A percentile compares a stretch with the other conserved stretches of the same genome.
Evolutionary conservation across 1,140 invertebrate genomes (phyloP).

Genomic region (Lucilia sericata): DNA sequence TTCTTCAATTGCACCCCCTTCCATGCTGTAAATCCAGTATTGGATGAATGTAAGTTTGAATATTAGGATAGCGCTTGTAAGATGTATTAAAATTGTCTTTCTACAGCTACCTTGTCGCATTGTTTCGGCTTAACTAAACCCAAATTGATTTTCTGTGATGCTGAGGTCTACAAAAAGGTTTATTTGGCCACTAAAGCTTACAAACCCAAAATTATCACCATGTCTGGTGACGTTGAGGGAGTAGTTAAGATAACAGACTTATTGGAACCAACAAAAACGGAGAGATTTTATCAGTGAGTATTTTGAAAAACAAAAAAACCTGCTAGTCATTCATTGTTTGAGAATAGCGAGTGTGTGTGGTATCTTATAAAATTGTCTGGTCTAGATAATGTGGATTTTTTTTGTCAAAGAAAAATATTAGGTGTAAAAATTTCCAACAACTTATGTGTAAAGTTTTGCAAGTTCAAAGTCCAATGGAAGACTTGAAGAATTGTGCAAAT

Average conservation of each 20-base stretch:
- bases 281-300: conserved; percentile 55
- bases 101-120: conserved; percentile 45
- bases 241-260: conserved; percentile 53
- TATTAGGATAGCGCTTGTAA: background rate
- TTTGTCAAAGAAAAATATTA: too few relatives aligned
- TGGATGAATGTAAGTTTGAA: conserved; percentile 53
- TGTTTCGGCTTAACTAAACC: conserved; percentile 56
- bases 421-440: too few relatives aligned
- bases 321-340: too few relatives aligned
- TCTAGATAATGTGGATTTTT: too few relatives aligned
- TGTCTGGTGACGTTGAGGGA: conserved; percentile 52
- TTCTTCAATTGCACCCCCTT: conserved; percentile 60
- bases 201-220: conserved; percentile 56
- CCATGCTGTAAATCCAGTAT: conserved; percentile 55
- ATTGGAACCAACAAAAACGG: conserved; percentile 51
- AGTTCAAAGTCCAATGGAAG: too few relatives aligned
- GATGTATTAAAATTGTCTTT: background rate
- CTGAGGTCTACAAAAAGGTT: conserved; percentile 56
- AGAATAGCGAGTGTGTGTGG: too few relatives aligned
- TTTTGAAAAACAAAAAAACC: background rate
- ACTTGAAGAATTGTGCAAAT: too few relatives aligned
- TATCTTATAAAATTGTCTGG: too few relatives aligned
- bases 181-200: conserved; percentile 53
- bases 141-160: conserved; percentile 58
- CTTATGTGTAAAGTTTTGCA: too few relatives aligned